These are phyloP conservation scores for Xanthorhoe spadicearia DNA, from an alignment of 2,888 invertebrate genomes.

Conservation along the genomic window DNA sequence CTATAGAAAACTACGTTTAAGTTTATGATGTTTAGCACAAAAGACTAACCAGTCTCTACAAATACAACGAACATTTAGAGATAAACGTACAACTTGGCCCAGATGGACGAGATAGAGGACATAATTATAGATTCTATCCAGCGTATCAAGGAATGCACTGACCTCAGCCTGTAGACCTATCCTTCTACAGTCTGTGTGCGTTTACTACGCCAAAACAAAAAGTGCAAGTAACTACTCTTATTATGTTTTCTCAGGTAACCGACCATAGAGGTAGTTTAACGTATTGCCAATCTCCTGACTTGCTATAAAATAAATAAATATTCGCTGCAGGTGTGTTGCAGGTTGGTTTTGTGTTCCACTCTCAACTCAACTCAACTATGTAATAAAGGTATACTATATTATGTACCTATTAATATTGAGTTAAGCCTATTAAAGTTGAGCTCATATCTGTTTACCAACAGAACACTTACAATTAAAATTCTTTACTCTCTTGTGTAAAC, in stretches of 20 bases:
- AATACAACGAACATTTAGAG: background rate
- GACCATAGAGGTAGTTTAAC: background rate
- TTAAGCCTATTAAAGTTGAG: too few relatives aligned
- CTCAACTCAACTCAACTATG: background rate
- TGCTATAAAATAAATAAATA: background rate
- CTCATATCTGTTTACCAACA: background rate
- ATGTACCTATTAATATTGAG: background rate
- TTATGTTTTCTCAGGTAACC: background rate
- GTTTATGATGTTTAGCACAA: too few relatives aligned
- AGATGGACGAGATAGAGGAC: slow-evolving; percentile 25
- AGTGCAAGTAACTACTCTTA: background rate
- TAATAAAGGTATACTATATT: too few relatives aligned
- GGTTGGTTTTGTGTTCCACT: background rate
- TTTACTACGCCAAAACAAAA: slow-evolving; percentile 4
- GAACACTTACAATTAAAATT: too few relatives aligned
- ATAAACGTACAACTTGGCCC: slow-evolving; percentile 35
- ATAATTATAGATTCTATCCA: slow-evolving; percentile 31
- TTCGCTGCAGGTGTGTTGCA: too few relatives aligned
- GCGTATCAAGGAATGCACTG: slow-evolving; percentile 41
- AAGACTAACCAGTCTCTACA: background rate
- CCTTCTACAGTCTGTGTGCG: slow-evolving; percentile 12
- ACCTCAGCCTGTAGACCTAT: slow-evolving; percentile 36
- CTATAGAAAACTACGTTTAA: too few relatives aligned
- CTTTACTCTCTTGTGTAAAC: background rate
- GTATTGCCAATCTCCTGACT: background rate